Percentiles rank a stretch among this genome's conserved stretches.
These are phyloP conservation scores for Lytechinus pictus DNA, from an alignment of 35 echinoderm and acorn worm genomes.

Conservation along the genomic window DNA sequence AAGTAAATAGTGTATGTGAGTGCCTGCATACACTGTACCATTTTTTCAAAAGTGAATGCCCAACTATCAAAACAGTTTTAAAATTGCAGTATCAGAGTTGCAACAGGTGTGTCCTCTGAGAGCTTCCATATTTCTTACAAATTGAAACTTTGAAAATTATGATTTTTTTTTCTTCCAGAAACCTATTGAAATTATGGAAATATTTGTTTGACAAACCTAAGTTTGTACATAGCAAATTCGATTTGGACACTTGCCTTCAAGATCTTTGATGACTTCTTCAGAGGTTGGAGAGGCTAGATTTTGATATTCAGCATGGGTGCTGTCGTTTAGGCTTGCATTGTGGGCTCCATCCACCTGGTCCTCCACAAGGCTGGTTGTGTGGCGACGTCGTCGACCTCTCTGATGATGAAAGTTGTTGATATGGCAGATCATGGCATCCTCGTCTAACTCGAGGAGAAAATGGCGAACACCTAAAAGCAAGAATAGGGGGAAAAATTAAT, in stretches of 20 bases:
- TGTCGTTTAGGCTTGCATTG: slow-evolving; percentile 6
- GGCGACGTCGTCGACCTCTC: background rate
- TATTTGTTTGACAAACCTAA: too few species aligned
- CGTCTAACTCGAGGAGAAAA: slow-evolving; percentile 81
- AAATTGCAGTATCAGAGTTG: too few species aligned
- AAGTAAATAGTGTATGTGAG: too few species aligned
- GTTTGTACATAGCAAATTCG: too few species aligned
- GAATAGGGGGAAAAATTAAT: background rate
- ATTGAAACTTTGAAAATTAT: too few species aligned
- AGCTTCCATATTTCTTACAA: too few species aligned
- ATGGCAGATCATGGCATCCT: slow-evolving; percentile 79
- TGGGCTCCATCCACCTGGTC: background rate
- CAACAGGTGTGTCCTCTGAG: too few species aligned
- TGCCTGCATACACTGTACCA: too few species aligned
- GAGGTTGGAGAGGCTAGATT: background rate
- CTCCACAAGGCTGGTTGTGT: background rate
- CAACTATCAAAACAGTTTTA: too few species aligned
- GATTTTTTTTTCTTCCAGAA: too few species aligned
- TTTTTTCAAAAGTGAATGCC: too few species aligned
- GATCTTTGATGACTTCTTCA: slow-evolving; percentile 27
- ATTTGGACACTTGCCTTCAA: background rate
- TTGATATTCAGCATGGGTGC: background rate
- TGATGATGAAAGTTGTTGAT: slow-evolving; percentile 40
- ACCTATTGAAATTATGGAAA: too few species aligned
- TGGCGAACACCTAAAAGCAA: slow-evolving; percentile 69